These are phyloP conservation scores for Pterostichus niger DNA, from an alignment of 2,888 invertebrate species.

Conservation along the genomic window DNA sequence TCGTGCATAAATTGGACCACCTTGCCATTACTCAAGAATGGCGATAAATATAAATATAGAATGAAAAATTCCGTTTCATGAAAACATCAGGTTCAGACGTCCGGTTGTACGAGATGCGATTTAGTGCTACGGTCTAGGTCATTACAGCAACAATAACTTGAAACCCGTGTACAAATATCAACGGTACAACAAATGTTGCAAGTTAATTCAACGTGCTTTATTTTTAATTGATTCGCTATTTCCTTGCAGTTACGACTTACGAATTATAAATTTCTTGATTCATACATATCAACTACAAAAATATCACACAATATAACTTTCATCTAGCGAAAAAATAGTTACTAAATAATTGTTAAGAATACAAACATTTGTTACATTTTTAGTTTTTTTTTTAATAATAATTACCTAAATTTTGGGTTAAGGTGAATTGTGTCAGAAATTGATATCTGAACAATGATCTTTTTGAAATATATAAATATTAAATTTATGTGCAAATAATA, in stretches of 20 bases:
- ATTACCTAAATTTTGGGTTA: no score
- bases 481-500: no score
- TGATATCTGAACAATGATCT: no score
- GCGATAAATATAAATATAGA: conserved; percentile 48
- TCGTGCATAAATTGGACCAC: conserved; percentile 29
- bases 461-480: no score
- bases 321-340: no score
- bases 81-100: conserved; percentile 42
- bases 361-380: no score
- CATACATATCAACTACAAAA: not conserved
- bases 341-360: no score
- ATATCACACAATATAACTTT: no score
- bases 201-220: conserved; percentile 29
- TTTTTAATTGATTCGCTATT: conserved; percentile 34
- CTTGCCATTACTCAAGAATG: not conserved
- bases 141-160: conserved; percentile 4
- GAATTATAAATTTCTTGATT: not conserved
- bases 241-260: not conserved
- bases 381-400: no score
- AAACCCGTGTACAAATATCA: no score
- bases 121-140: not conserved
- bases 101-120: not conserved
- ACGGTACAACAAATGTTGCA: conserved; percentile 1
- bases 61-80: conserved; percentile 45
- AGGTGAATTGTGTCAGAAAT: no score